Evolutionary conservation across 2,888 invertebrate species (phyloP).

Genomic region (Gari tellinella): DNA sequence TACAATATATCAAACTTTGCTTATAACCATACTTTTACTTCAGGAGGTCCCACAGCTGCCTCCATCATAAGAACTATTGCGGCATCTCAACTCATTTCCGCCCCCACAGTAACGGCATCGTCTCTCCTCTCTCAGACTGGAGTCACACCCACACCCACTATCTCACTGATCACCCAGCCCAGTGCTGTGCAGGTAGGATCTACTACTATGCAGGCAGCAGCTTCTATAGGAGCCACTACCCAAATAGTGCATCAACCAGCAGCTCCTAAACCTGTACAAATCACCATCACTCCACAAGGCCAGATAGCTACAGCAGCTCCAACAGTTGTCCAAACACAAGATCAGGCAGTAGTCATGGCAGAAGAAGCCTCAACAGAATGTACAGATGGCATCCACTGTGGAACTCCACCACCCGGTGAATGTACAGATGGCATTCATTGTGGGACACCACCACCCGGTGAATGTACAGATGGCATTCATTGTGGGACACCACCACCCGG

Average conservation of each 20-base stretch:
- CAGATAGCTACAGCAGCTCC: conserved; percentile 88
- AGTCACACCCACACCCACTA: conserved; percentile 65
- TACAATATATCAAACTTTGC: no score
- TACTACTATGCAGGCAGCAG: conserved; percentile 26
- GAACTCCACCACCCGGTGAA: conserved; percentile 41
- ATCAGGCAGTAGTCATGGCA: conserved; percentile 38
- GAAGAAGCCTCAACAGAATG: conserved; percentile 31
- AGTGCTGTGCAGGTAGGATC: conserved; percentile 59
- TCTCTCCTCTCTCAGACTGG: conserved; percentile 41
- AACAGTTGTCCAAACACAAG: conserved; percentile 45
- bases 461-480: conserved; percentile 53
- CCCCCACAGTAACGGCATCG: conserved; percentile 52
- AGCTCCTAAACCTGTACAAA: conserved; percentile 73
- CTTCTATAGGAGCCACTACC: conserved; percentile 63
- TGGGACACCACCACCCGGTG: conserved; percentile 55
- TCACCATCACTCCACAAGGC: conserved; percentile 74
- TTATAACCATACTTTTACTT: conserved; percentile 14
- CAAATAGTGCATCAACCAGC: conserved; percentile 58
- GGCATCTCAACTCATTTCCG: conserved; percentile 58
- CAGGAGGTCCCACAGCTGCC: conserved; percentile 49
- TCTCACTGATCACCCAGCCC: conserved; percentile 74
- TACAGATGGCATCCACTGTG: conserved; percentile 54
- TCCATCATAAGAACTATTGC: conserved; percentile 65
- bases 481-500: conserved; percentile 63
- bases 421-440: conserved; percentile 65